Evolutionary conservation across 2,888 invertebrate species (phyloP).

Genomic region (Ellobium chinense): DNA sequence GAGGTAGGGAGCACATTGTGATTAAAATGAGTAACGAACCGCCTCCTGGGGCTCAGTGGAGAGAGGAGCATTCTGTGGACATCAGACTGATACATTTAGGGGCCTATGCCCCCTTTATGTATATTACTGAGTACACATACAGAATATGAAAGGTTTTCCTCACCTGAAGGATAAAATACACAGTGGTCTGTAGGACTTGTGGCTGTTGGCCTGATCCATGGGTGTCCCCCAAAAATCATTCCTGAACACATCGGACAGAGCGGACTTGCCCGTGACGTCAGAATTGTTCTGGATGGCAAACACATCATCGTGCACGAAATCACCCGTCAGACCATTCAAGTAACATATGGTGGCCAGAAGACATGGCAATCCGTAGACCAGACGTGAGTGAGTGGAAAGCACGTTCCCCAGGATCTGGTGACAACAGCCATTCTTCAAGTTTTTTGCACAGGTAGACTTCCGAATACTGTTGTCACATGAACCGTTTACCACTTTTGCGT

Average conservation of each 20-base stretch:
- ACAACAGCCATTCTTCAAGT: too few relatives aligned
- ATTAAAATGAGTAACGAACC: too few relatives aligned
- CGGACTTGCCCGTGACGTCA: conserved; percentile 85
- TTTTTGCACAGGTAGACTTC: too few relatives aligned
- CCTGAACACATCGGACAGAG: conserved; percentile 54
- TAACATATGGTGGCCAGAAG: conserved; percentile 59
- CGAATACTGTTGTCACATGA: too few relatives aligned
- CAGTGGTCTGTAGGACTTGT: conserved; percentile 92
- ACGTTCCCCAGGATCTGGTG: too few relatives aligned
- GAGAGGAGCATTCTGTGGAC: too few relatives aligned
- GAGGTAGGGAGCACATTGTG: too few relatives aligned
- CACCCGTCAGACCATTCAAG: conserved; percentile 76
- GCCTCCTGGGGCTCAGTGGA: too few relatives aligned
- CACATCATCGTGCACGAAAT: conserved; percentile 93
- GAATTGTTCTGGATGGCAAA: conserved; percentile 90
- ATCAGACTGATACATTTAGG: too few relatives aligned
- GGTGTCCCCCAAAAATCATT: conserved; percentile 93
- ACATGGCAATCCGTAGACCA: conserved; percentile 41
- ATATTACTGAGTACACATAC: background rate
- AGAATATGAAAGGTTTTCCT: conserved; percentile 72
- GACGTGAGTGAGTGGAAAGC: too few relatives aligned
- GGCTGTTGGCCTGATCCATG: conserved; percentile 89
- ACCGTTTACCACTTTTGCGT: too few relatives aligned
- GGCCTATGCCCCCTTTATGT: too few relatives aligned
- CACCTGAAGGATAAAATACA: conserved; percentile 92